Evolutionary conservation across 2,797 vertebrate species (phyloP), one percentile per base, ranked within the genome.

Genomic region (Sardinella longiceps): DNA sequence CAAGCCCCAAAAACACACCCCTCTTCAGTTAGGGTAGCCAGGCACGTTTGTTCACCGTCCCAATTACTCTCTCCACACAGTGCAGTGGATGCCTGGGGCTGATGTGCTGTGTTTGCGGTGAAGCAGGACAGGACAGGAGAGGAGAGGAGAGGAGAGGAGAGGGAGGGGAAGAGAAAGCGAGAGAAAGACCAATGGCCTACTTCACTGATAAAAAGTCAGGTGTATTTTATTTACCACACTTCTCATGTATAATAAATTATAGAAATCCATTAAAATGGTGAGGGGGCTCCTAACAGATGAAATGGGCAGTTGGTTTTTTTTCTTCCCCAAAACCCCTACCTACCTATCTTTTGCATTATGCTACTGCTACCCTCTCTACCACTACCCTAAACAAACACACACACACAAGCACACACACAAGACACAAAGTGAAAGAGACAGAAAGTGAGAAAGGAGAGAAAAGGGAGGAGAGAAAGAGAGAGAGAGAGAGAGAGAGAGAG

Each of bases 161-260:
- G 81, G 63, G 3, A 28, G 84, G n/a, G n/a, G n/a, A n/a, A 5
- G 23, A 18, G 80, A 82, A 60, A 80, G 53, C 18, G 48, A 81
- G 70, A 81, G 81, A 77, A 2, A 28, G 84, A 81, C 87, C 81
- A 87, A 87, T 83, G 89, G 84, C 86, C 87, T 89, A 87, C 87
- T 90, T 89, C 86, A 87, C 81, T 82, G 85, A 85, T 89, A 86
- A 89, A 89, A 88, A 88, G 83, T 37, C 85, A 88, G 87, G 87
- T 88, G 86, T 87, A 82, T 85, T 89, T 87, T 85, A 81, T 89
- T 88, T 89, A 89, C 86, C 56, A 51, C 45, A 58, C 81, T 87
- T 58, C 88, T 89, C 56, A 80, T 88, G 85, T 87, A 88, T 88
- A 87, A 88, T 88, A 43, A 86, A 90, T 88, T 45, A 81, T 80